Evolutionary conservation across 2,797 vertebrate genomes (phyloP), one percentile per base, ranked within the genome.

Genomic region (Miichthys miiuy): DNA sequence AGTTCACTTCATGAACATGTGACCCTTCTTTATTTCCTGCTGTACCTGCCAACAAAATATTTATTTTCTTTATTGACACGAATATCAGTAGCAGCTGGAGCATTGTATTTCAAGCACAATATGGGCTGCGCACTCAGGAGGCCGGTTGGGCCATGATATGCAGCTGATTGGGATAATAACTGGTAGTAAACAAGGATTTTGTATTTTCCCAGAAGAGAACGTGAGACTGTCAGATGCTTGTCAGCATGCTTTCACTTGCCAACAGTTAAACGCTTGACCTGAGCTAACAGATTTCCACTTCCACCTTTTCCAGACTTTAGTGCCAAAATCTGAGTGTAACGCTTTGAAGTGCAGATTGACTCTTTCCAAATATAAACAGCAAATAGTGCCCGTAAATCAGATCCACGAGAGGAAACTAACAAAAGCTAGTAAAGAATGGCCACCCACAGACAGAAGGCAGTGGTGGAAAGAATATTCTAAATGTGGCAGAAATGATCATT

Each of bases 161-260:
- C 52, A 85, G 85, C 63, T 83, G 79, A 90, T 78, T 83, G 82
- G 66, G 85, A 90, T 85, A 88, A 90, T 87, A 81, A 85, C 78
- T 71, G 38, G 44, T 61, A 70, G 83, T 78, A 85, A 88, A 90
- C 80, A 84, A 75, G 85, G 80, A 86, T 72, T 72, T 76, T 47
- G 56, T 61, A 34, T 87, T 84, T 79, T 82, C 76, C 83, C 85
- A 65, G 27, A 82, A 66, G 85, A 83, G 60, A 76, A 60, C 0
- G 23, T 57, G 51, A 77, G 78, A 81, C 60, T 81, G 81, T 79
- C 77, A 84, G 62, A 77, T 70, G 69, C 58, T 86, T 63, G 63
- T 88, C 79, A 80, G 66, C 27, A 8, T 55, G 67, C 65, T 77
- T 75, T 69, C 61, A 52, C 50, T 68, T 75, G 77, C 66, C 79